Evolutionary conservation across 1,140 invertebrate species (phyloP), one percentile per base, ranked within the genome.

Genomic region (Brachystomella parvula): DNA sequence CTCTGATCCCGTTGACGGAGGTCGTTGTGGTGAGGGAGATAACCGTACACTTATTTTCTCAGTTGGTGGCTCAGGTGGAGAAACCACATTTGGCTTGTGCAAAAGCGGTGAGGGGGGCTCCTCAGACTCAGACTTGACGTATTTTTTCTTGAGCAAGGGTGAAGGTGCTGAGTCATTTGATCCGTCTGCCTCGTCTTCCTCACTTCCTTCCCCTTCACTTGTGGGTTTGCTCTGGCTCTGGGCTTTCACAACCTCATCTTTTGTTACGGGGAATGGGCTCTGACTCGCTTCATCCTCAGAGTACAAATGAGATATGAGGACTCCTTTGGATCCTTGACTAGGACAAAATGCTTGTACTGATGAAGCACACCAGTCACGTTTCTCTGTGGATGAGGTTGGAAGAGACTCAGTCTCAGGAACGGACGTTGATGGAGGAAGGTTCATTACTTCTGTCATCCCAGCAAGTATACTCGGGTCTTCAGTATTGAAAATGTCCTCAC

Each of bases 231-330:
- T 17, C 29, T 32, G 2, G 62, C 19, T 47, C 24, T 60, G 49
- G 31, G 31, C 24, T 35, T 63, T 33, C 47, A 57, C 24, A 15
- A 24, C 49, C 24, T 53, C 49, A 24, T 53, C 24, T 35, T 67
- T 68, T 56, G 31, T 30, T 30, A 47, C 47, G 12, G 19, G 24
- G 57, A 63, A 58, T 21, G 71, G 35, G 44, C 62, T 61, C 28
- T 71, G 15, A 9, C 60, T 57, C 49, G 29, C 49, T 61, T 73
- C 71, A 47, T 74, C 73, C 26, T 74, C 73, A 0, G 67, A 71
- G 26, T 73, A 73, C 32, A 73, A 59, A 63, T 73, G 71, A 12
- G 71, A 73, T 57, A 73, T 73, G 21, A 70, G 39, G 29, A 73
- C 57, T 29, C 57, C 61, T 44, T 70, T 70, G 1, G 63, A 56